These are phyloP conservation scores for Ochropacha duplaris DNA, from an alignment of 2,888 invertebrate genomes.

Conservation along the genomic window DNA sequence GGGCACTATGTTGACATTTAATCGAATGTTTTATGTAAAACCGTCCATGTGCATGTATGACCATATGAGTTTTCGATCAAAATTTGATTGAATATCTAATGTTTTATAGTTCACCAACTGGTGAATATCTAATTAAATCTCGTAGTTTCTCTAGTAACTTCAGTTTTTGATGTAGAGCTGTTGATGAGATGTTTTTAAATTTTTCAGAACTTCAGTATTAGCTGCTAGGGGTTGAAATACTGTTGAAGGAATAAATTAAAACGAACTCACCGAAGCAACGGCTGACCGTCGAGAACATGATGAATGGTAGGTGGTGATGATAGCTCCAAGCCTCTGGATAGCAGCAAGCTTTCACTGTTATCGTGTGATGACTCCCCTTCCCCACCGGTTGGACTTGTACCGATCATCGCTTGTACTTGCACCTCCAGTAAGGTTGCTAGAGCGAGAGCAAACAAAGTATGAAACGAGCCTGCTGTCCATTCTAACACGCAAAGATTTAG, in stretches of 20 bases:
- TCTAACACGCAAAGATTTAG: background rate
- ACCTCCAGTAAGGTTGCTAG: conserved; percentile 65
- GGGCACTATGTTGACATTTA: too few relatives aligned
- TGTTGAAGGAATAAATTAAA: background rate
- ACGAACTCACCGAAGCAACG: conserved; percentile 62
- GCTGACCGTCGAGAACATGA: conserved; percentile 94
- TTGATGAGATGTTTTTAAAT: too few relatives aligned
- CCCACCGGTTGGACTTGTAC: conserved; percentile 35
- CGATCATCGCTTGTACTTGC: conserved; percentile 52
- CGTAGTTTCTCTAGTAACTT: too few relatives aligned
- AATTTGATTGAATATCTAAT: too few relatives aligned
- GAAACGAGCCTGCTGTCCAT: background rate
- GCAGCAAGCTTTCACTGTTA: conserved; percentile 86
- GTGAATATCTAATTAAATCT: too few relatives aligned
- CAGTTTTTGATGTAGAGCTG: too few relatives aligned
- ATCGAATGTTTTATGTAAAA: too few relatives aligned
- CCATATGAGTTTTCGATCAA: too few relatives aligned
- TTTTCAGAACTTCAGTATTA: too few relatives aligned
- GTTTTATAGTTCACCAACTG: too few relatives aligned
- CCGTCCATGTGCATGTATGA: too few relatives aligned
- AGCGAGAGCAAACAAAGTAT: background rate
- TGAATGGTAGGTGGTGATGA: conserved; percentile 93
- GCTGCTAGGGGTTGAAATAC: too few relatives aligned
- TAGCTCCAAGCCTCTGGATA: conserved; percentile 95
- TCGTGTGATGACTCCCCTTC: conserved; percentile 46